A percentile compares a stretch with the other conserved stretches of the same genome.
phyloP scores from a whole-genome alignment of 2,113 vertebrate genomes.

The Hemibagrus wyckioides region DNA sequence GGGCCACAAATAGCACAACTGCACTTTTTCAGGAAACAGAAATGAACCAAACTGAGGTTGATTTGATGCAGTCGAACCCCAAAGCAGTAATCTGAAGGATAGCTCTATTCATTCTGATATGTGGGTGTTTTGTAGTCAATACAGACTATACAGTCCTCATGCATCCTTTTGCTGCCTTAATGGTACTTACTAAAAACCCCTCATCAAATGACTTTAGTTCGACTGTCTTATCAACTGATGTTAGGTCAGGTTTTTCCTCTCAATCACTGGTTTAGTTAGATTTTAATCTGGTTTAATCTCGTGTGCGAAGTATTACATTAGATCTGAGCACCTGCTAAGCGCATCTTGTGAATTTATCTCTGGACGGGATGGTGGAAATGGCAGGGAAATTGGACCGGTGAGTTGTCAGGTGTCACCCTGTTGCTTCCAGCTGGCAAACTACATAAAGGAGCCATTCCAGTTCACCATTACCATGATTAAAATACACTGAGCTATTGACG shows the following conservation, averaged over 20 bases:
- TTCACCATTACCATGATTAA: slow-evolving; percentile 68
- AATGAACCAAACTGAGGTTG: slow-evolving; percentile 39
- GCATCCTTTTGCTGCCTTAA: background rate
- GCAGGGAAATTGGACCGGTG: slow-evolving; percentile 67
- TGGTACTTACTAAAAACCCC: background rate
- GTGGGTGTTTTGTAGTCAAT: background rate
- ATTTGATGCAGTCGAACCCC: slow-evolving; percentile 36
- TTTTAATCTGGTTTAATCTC: background rate
- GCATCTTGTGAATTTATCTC: slow-evolving; percentile 22
- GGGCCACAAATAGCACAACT: slow-evolving; percentile 6
- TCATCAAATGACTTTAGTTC: background rate
- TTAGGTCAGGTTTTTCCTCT: background rate
- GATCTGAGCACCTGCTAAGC: slow-evolving; percentile 13
- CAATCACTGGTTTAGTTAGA: slow-evolving; percentile 1
- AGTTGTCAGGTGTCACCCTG: slow-evolving; percentile 63
- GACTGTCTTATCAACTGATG: background rate
- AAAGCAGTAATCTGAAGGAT: slow-evolving; percentile 5
- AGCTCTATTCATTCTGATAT: slow-evolving; percentile 30
- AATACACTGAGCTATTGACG: slow-evolving; percentile 56
- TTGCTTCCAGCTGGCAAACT: slow-evolving; percentile 71
- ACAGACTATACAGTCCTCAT: background rate
- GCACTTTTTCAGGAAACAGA: slow-evolving; percentile 12
- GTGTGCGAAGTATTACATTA: slow-evolving; percentile 29
- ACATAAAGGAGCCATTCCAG: slow-evolving; percentile 67
- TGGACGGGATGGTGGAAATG: slow-evolving; percentile 65